Evolutionary conservation across 2,797 vertebrate species (phyloP).

Genomic region (Eutrigla gurnardus): DNA sequence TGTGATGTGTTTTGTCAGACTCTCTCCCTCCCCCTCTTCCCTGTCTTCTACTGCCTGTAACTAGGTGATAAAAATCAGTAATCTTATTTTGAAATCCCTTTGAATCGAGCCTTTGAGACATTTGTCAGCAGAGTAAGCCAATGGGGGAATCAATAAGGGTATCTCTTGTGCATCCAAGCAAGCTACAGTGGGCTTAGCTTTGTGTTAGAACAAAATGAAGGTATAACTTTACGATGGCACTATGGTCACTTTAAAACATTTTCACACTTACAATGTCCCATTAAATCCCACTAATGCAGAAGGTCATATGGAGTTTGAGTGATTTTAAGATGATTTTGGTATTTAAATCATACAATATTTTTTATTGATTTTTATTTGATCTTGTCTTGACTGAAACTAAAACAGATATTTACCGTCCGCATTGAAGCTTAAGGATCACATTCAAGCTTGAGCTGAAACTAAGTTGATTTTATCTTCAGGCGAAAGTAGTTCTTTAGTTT

Average conservation of each 20-base stretch:
- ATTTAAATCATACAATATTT: too few relatives aligned
- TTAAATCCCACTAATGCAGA: background rate
- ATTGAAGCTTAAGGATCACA: background rate
- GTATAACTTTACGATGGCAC: slow-evolving; percentile 26
- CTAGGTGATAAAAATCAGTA: slow-evolving; percentile 84
- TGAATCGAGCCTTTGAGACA: slow-evolving; percentile 85
- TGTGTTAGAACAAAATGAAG: slow-evolving; percentile 46
- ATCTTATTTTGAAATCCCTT: slow-evolving; percentile 84
- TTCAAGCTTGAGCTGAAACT: background rate
- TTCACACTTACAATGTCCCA: background rate
- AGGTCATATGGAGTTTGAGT: background rate
- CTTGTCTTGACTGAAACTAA: background rate
- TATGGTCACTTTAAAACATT: slow-evolving; percentile 24
- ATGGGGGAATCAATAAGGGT: slow-evolving; percentile 77
- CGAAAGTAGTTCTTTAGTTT: background rate
- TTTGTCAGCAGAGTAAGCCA: slow-evolving; percentile 81
- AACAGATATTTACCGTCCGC: slow-evolving; percentile 3
- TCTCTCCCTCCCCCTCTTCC: slow-evolving; percentile 9
- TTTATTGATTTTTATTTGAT: too few relatives aligned
- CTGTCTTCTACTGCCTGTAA: slow-evolving; percentile 59
- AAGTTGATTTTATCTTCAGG: slow-evolving; percentile 1
- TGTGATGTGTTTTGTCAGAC: slow-evolving; percentile 62
- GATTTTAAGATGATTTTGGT: background rate
- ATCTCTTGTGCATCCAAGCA: slow-evolving; percentile 76
- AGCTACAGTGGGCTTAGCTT: slow-evolving; percentile 58